A percentile compares a stretch with the other conserved stretches of the same genome.
phyloP scores from a whole-genome alignment of 2,113 vertebrate genomes.

The Python bivittatus region DNA sequence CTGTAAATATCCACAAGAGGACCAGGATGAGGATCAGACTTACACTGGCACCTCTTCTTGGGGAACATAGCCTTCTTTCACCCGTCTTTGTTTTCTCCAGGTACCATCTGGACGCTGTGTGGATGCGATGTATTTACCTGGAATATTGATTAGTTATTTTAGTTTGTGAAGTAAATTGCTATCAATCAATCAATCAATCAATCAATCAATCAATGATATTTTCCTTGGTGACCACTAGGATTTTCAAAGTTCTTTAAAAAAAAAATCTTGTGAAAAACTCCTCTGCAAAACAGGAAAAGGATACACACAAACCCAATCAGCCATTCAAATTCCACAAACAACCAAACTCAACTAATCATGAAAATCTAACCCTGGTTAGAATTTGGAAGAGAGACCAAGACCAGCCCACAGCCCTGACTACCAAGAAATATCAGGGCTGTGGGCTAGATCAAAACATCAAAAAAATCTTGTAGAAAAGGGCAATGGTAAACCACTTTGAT shows the following conservation, averaged over 20 bases:
- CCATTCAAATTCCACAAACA: not conserved
- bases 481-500: not conserved
- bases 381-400: not conserved
- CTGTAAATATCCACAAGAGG: not conserved
- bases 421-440: not conserved
- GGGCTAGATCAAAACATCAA: not conserved
- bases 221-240: not conserved
- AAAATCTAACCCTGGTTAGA: not conserved
- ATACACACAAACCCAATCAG: not conserved
- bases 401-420: no score
- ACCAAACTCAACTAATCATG: not conserved
- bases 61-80: conserved; percentile 91
- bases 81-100: conserved; percentile 90
- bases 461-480: not conserved
- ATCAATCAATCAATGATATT: not conserved
- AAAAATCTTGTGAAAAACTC: not conserved
- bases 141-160: conserved; percentile 33
- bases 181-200: not conserved
- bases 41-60: conserved; percentile 96
- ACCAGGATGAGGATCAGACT: conserved; percentile 53
- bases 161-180: not conserved
- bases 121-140: conserved; percentile 93
- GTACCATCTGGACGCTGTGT: conserved; percentile 94
- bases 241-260: not conserved
- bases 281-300: not conserved